Evolutionary conservation across 64 coral and sea anemone genomes (phyloP).

Genomic region (Astreopora myriophthalma): DNA sequence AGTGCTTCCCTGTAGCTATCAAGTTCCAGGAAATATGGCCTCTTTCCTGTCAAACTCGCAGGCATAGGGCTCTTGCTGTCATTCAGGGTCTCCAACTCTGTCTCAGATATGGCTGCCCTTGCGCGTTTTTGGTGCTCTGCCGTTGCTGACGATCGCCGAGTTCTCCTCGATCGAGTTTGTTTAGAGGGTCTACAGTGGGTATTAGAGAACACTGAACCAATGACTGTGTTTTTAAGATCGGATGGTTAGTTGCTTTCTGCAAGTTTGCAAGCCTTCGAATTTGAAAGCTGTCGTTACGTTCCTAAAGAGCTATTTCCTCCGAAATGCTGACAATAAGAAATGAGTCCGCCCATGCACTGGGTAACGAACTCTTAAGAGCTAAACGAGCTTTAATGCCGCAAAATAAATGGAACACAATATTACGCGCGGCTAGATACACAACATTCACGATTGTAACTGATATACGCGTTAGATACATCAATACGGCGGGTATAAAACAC

Average conservation of each 20-base stretch:
- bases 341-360: too few species aligned
- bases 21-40: constrained; percentile 58
- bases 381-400: too few species aligned
- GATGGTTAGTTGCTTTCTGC: not conserved
- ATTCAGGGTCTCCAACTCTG: not conserved
- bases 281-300: too few species aligned
- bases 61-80: constrained; percentile 44
- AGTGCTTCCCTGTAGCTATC: constrained; percentile 58
- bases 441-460: too few species aligned
- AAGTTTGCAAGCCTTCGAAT: too few species aligned
- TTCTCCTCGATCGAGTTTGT: not conserved
- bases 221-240: not conserved
- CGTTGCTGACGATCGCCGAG: not conserved
- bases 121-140: not conserved
- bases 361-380: too few species aligned
- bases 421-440: too few species aligned
- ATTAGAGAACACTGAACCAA: not conserved
- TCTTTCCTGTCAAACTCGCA: not conserved
- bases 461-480: too few species aligned
- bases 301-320: too few species aligned
- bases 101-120: not conserved
- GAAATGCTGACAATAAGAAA: too few species aligned
- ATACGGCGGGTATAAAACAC: too few species aligned
- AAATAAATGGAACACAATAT: too few species aligned
- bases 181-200: not conserved